Evolutionary conservation across 1,140 invertebrate species (phyloP), one percentile per base, ranked within the genome.

Genomic region (Drosophila equinoxialis): DNA sequence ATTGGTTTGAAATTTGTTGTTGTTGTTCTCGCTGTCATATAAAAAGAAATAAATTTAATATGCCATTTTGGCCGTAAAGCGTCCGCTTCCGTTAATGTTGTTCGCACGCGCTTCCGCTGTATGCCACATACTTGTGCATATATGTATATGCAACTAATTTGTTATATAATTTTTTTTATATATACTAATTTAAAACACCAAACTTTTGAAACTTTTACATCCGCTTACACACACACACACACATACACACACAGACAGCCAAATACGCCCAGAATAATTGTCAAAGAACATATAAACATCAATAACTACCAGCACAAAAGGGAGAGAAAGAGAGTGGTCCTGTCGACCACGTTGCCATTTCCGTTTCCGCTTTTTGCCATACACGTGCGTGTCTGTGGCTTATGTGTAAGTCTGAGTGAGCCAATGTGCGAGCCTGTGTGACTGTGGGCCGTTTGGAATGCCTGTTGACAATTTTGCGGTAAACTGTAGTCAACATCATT

Each of bases 121-220:
- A 58, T 11, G 10, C 26, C 66, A 65, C 11, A 61, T n/a, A 51
- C 45, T 23, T 51, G 11, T 30, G 30, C 37, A 13, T 39, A 39
- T 11, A 48, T 48, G 7, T 57, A 65, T 55, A 65, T 51, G 45
- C 45, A 55, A 70, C 64, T 74, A 74, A 73, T 73, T 67, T 39
- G 26, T 42, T 54, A 59, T 14, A 59, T 14, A 59, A 13, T 11
- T 5, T 39, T 39, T 39, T 35, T 37, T 68, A 33, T 71, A n/a
- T 17, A 26, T 39, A 58, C 67, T 68, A 74, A 78, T 82, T 85
- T 70, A 71, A 77, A 70, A 39, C 66, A 62, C 70, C 65, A 86
- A 86, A 87, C 65, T 87, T 87, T 86, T 77, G 55, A 86, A 86
- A 87, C 65, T 86, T 87, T 86, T 74, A 51, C 67, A 87, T 82